Conservation (phyloP, 2,113 vertebrate species). For the Cryptotis parvus region DNA sequence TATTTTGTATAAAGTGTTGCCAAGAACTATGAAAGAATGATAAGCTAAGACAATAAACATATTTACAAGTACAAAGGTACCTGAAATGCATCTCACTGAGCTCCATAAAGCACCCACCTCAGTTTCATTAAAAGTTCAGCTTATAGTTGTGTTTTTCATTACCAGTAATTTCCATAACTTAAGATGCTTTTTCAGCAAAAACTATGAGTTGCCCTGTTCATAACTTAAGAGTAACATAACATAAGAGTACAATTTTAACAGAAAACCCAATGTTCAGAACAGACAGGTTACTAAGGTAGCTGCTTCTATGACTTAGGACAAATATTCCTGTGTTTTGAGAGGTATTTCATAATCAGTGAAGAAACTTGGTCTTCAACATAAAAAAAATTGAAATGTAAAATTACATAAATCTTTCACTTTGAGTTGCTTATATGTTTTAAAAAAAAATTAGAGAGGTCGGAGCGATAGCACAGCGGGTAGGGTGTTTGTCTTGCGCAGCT, state of each 20-base stretch:
- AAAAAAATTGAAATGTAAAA: conserved; percentile 36
- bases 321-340: conserved; percentile 46
- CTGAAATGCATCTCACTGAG: conserved; percentile 60
- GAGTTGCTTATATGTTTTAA: neutral
- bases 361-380: conserved; percentile 23
- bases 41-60: conserved; percentile 44
- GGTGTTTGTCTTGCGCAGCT: no score
- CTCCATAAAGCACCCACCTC: conserved; percentile 48
- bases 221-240: no score
- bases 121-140: conserved; percentile 69
- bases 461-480: no score
- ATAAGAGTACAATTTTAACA: neutral
- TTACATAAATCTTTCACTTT: conserved; percentile 23
- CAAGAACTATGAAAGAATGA: conserved; percentile 54
- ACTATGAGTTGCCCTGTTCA: conserved; percentile 15
- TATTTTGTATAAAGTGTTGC: conserved; percentile 9
- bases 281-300: neutral
- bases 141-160: conserved; percentile 50
- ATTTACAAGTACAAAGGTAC: conserved; percentile 56
- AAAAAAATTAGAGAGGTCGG: no score
- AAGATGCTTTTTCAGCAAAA: conserved; percentile 31
- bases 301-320: conserved; percentile 49
- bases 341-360: conserved; percentile 8
- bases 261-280: conserved; percentile 14
- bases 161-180: conserved; percentile 52